Evolutionary conservation across 2,797 vertebrate genomes (phyloP), one percentile per base, ranked within the genome.

Genomic region (Hypotaenidia okinawae): DNA sequence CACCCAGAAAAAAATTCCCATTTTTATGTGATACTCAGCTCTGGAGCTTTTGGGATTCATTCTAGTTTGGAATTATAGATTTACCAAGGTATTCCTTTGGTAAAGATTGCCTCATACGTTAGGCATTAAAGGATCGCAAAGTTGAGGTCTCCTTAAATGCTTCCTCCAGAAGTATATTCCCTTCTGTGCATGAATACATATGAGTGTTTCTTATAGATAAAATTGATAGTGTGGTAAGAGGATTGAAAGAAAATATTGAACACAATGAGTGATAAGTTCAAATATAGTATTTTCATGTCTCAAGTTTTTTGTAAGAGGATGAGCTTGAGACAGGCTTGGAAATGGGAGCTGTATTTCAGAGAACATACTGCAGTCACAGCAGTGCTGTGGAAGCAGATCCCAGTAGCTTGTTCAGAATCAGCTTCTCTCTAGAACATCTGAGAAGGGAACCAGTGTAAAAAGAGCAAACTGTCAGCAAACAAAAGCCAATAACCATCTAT

Each of bases 231-330:
- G 25, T 52, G 30, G 39, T 39, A 16, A 86, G 16, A 78, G 41
- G 41, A 96, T 83, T 2, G 9, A 89, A 95, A 94, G 37, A 63
- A 61, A 96, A 97, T 96, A 91, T 72, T 82, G 59, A 96, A 86
- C 81, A 67, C 14, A 87, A 63, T 88, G 24, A 63, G 51, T 87
- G 47, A 79, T 94, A 68, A 58, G n/a, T 69, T 90, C 63, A 63
- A 80, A 77, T 35, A 43, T 5, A 10, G 23, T 27, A 49, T 92
- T 95, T 97, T 94, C 84, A 96, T 85, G 28, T 82, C 43, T 93
- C 96, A 3, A 2, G 43, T 90, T 90, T 94, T 62, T 11, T 27
- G 2, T 84, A 84, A 72, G 23, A 95, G 37, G 21, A 84, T 82
- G 51, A 93, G 11, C 15, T 93, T 63, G 33, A 76, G 54, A 93